A percentile compares a stretch with the other conserved stretches of the same genome.
phyloP scores from a whole-genome alignment of 2,113 vertebrate species.

The Microcebus ravelobensis region DNA sequence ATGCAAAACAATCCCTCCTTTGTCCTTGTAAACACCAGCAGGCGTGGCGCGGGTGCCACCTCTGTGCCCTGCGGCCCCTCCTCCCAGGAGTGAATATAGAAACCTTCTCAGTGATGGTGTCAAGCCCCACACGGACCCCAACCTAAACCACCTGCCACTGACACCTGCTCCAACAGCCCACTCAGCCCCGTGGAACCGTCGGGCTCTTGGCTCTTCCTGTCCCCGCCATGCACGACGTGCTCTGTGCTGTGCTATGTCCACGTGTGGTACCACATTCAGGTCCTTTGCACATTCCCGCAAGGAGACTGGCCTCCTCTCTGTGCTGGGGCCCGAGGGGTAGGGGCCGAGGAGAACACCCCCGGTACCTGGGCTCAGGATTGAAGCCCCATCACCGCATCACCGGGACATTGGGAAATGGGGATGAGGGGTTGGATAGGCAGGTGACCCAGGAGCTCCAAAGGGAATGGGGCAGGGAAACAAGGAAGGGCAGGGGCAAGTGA shows the following conservation, averaged over 20 bases:
- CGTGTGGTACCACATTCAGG: neutral
- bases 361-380: neutral
- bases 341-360: neutral
- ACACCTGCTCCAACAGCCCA: neutral
- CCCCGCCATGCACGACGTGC: neutral
- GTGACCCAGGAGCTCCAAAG: neutral
- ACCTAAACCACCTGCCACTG: fast-evolving
- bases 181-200: neutral
- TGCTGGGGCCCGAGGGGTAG: neutral
- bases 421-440: neutral
- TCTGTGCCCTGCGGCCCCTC: neutral
- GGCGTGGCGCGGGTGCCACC: neutral
- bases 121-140: neutral
- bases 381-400: neutral
- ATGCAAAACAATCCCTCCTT: neutral
- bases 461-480: neutral
- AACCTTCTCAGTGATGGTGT: neutral
- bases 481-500: neutral
- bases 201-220: neutral
- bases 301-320: neutral
- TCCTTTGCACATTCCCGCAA: neutral
- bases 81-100: neutral
- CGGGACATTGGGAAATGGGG: neutral
- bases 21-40: neutral
- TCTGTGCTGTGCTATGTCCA: neutral